phyloP scores from a whole-genome alignment of 1,140 invertebrate genomes.

The Trichonephila clavata region DNA sequence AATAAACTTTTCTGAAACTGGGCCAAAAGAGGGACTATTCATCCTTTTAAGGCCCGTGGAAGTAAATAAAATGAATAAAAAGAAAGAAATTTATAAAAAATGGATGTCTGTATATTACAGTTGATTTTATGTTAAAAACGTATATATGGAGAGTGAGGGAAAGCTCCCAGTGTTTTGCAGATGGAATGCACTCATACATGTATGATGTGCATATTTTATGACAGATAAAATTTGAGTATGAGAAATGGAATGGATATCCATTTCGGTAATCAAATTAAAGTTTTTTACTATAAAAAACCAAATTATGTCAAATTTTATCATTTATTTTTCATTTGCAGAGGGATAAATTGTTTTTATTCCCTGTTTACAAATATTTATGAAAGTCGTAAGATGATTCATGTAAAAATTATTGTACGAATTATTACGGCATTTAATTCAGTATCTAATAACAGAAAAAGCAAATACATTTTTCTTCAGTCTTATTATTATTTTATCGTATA shows the following conservation, averaged over 20 bases:
- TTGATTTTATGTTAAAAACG: constrained; percentile 31
- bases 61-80: not conserved
- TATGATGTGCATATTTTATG: not conserved
- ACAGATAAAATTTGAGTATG: not conserved
- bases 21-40: constrained; percentile 13
- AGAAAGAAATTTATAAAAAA: not conserved
- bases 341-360: too few relatives aligned
- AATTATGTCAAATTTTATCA: not conserved
- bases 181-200: not conserved
- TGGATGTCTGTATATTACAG: constrained; percentile 49
- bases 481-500: too few relatives aligned
- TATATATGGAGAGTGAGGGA: not conserved
- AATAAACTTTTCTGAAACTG: constrained; percentile 41
- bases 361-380: too few relatives aligned
- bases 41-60: not conserved
- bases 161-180: not conserved
- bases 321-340: not conserved
- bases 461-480: too few relatives aligned
- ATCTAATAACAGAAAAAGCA: too few relatives aligned
- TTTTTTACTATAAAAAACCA: not conserved
- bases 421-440: too few relatives aligned
- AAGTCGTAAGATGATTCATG: too few relatives aligned
- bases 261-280: not conserved
- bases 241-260: not conserved
- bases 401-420: too few relatives aligned